These are phyloP conservation scores for Blastobasis adustella DNA, from an alignment of 2,888 invertebrate species.

Conservation along the genomic window DNA sequence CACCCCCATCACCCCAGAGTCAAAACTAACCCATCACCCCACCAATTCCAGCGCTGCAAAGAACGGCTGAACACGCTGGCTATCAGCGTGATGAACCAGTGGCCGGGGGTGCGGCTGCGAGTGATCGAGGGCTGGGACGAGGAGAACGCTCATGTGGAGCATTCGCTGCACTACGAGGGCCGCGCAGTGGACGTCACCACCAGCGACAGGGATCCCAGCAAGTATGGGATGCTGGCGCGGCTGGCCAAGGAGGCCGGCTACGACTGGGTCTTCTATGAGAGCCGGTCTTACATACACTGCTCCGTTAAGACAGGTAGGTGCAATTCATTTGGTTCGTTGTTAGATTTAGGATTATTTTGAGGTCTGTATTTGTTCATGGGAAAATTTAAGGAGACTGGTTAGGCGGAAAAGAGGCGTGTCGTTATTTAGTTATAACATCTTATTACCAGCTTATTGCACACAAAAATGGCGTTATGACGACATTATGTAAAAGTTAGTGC, in stretches of 20 bases:
- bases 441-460: no score
- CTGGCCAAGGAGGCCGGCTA: slow-evolving; percentile 97
- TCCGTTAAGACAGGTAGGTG: slow-evolving; percentile 96
- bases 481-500: no score
- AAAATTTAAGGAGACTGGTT: no score
- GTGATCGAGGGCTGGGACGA: slow-evolving; percentile 98
- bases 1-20: not conserved
- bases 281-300: slow-evolving; percentile 95
- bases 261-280: slow-evolving; percentile 99
- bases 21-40: slow-evolving; percentile 2
- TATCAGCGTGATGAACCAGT: slow-evolving; percentile 97
- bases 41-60: slow-evolving; percentile 90
- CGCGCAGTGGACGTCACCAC: slow-evolving; percentile 97
- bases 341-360: no score
- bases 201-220: slow-evolving; percentile 92
- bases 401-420: not conserved
- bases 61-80: slow-evolving; percentile 96
- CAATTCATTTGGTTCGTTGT: no score
- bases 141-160: slow-evolving; percentile 82
- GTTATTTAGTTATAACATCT: not conserved
- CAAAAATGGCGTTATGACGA: no score
- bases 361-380: no score
- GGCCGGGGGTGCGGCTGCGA: slow-evolving; percentile 94
- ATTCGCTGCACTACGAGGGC: slow-evolving; percentile 97
- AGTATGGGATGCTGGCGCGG: slow-evolving; percentile 96